These are phyloP conservation scores for Rhea americana DNA, from an alignment of 2,113 vertebrate genomes.

Conservation along the genomic window DNA sequence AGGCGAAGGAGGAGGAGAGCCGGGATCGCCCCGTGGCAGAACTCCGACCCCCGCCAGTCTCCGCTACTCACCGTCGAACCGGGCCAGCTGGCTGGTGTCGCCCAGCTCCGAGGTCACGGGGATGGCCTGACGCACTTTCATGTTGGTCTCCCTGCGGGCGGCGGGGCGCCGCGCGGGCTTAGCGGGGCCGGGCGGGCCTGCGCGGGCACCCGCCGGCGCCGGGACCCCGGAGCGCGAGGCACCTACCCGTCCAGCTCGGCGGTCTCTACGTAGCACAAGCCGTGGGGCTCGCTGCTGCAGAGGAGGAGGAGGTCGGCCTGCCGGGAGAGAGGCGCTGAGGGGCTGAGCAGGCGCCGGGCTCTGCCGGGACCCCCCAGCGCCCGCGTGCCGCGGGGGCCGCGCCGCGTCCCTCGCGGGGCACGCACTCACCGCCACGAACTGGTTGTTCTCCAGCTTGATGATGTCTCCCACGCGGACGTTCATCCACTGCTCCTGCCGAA, in stretches of 20 bases:
- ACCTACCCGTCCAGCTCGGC: constrained; percentile 94
- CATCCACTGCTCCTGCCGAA: constrained; percentile 94
- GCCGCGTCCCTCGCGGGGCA: accelerated
- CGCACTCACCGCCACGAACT: constrained; percentile 88
- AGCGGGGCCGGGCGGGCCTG: background rate
- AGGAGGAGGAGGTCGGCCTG: constrained; percentile 95
- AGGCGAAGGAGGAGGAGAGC: accelerated
- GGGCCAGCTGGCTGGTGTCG: constrained; percentile 84
- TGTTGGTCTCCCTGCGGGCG: constrained; percentile 89
- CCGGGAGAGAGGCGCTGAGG: background rate
- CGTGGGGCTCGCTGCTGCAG: constrained; percentile 95
- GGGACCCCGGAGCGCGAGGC: no score
- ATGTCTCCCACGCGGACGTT: constrained; percentile 93
- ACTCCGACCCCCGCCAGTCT: accelerated
- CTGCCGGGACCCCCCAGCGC: no score
- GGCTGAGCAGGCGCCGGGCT: no score
- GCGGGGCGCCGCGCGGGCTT: accelerated
- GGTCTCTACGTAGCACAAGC: constrained; percentile 95
- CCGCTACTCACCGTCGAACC: constrained; percentile 84
- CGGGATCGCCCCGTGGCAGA: accelerated
- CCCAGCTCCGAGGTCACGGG: constrained; percentile 86
- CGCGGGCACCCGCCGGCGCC: no score
- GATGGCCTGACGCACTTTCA: constrained; percentile 93
- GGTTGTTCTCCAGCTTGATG: constrained; percentile 95
- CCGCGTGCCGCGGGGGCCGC: no score